Evolutionary conservation across 1,140 invertebrate species (phyloP).

Genomic region (Heliothis virescens): DNA sequence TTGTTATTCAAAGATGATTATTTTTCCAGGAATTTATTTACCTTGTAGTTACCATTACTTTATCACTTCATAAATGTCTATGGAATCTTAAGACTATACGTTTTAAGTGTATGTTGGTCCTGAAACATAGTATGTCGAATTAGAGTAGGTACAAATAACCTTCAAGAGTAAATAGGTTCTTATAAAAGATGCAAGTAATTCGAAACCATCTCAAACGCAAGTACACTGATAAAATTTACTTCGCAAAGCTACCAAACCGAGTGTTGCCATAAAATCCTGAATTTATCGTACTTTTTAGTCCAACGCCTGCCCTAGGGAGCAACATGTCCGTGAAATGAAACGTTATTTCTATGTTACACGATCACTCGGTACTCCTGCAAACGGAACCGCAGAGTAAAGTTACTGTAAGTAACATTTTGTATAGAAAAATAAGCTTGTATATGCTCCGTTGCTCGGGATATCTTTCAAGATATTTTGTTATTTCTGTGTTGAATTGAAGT

Average conservation of each 20-base stretch:
- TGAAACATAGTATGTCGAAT: no score
- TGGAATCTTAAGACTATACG: no score
- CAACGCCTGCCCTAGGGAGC: constrained; percentile 7
- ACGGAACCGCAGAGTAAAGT: neutral
- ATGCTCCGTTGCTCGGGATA: no score
- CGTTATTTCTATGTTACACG: constrained; percentile 28
- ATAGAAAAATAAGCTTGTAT: neutral
- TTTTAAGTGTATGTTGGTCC: no score
- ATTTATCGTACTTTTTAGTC: constrained; percentile 35
- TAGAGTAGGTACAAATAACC: neutral
- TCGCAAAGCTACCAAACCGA: constrained; percentile 5
- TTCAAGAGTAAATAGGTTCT: no score
- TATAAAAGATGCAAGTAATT: neutral
- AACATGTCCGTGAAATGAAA: constrained; percentile 29
- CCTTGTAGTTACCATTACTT: no score
- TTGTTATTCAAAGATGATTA: no score
- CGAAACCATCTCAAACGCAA: neutral
- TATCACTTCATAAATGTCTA: no score
- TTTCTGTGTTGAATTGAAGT: neutral
- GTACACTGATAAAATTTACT: constrained; percentile 8
- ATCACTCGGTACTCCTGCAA: constrained; percentile 10
- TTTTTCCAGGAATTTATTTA: no score
- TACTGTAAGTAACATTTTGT: constrained; percentile 9
- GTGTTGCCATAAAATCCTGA: constrained; percentile 9
- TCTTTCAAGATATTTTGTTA: neutral